These are phyloP conservation scores for Globodera ellingtonae DNA, from an alignment of 1,140 invertebrate genomes.

Conservation along the genomic window DNA sequence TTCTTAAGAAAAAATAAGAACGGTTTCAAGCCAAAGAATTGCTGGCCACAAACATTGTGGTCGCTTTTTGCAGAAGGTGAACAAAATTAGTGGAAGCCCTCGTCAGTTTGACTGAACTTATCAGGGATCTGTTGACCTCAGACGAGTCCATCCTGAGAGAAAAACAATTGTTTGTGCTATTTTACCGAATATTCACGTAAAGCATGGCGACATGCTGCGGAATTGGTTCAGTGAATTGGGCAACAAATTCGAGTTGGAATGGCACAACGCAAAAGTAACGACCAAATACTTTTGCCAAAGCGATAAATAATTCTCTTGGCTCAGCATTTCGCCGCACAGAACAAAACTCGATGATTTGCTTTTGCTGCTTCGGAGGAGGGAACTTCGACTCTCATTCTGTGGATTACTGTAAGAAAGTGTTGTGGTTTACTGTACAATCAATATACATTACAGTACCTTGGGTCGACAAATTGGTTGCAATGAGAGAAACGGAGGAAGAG, in stretches of 20 bases:
- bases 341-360: slow-evolving; percentile 59
- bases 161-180: background rate
- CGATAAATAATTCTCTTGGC: slow-evolving; percentile 61
- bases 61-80: slow-evolving; percentile 45
- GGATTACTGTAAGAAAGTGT: slow-evolving; percentile 72
- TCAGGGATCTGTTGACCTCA: slow-evolving; percentile 32
- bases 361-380: slow-evolving; percentile 76
- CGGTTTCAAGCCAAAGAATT: background rate
- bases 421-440: slow-evolving; percentile 13
- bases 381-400: slow-evolving; percentile 93
- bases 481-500: slow-evolving; percentile 86
- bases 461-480: slow-evolving; percentile 88
- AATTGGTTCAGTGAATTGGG: slow-evolving; percentile 32
- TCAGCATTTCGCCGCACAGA: slow-evolving; percentile 59
- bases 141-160: slow-evolving; percentile 8
- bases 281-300: slow-evolving; percentile 65
- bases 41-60: background rate
- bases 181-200: background rate
- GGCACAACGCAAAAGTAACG: slow-evolving; percentile 60
- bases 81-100: slow-evolving; percentile 41
- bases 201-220: slow-evolving; percentile 52
- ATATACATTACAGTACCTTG: slow-evolving; percentile 70
- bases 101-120: slow-evolving; percentile 34
- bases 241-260: slow-evolving; percentile 38
- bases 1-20: slow-evolving; percentile 38